Evolutionary conservation across 2,113 vertebrate species (phyloP), one percentile per base, ranked within the genome.

Genomic region (Ursus arctos): DNA sequence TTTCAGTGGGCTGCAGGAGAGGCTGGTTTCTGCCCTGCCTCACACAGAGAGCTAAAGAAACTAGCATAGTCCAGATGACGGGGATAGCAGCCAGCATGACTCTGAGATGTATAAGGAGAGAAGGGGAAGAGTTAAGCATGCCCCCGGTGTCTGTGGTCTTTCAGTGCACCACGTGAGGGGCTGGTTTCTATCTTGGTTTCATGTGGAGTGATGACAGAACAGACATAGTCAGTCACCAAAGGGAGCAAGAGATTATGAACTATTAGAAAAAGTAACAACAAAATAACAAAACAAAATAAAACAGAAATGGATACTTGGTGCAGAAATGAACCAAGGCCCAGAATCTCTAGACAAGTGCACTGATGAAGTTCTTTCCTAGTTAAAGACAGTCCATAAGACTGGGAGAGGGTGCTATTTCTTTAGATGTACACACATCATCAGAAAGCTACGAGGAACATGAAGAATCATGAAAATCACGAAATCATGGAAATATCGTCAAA

Each of bases 141-240:
- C 1, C 31, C 13, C 43, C 12, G 4, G 7, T 33, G 26, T 33
- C 36, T 88, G 12, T 88, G 18, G 26, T 47, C 24, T 59, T 59
- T 7, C 7, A 43, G 36, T 4, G 12, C 12, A 88, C 71, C 13
- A 61, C 8, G 47, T 9, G 4, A n/a, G 28, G 16, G 71, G 19
- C 28, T 49, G 71, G 19, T 61, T 76, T 61, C 87, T 1, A 0
- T 61, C 19, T 61, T 2, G 0, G 0, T 61, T 40, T 63, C 31
- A 61, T 4, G 13, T 11, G 43, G 21, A 59, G 13, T 36, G 55
- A 51, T 36, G 40, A n/a, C 31, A 90, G 55, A 89, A 15, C 43
- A n/a, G 31, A 63, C 5, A 24, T 61, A 4, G 7, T 16, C 24
- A 51, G 43, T 77, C 7, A 2, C 55, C 40, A 26, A 14, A 77